phyloP scores from a whole-genome alignment of 2,113 vertebrate genomes.

The Apodemus speciosus region DNA sequence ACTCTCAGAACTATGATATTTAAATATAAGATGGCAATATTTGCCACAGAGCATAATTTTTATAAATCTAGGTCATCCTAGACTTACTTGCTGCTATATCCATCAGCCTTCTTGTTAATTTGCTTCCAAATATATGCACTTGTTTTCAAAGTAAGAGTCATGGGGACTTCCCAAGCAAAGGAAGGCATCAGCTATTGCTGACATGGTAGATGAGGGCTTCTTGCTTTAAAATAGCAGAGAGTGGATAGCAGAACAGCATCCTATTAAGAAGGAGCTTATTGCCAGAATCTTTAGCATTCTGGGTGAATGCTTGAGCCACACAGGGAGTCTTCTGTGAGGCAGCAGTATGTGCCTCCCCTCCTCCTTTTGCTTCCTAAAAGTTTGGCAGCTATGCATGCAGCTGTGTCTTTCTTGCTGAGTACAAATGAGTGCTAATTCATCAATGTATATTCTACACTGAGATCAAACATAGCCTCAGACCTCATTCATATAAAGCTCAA shows the following conservation, averaged over 20 bases:
- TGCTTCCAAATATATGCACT: constrained; percentile 28
- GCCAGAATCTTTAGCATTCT: not conserved
- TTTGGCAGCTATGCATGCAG: not conserved
- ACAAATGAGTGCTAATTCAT: not conserved
- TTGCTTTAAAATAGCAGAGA: constrained; percentile 16
- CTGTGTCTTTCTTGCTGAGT: not conserved
- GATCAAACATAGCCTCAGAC: not conserved
- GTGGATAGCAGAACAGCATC: not conserved
- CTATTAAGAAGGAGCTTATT: not conserved
- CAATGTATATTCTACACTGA: not conserved
- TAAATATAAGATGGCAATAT: not conserved
- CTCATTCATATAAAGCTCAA: not conserved
- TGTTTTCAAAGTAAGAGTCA: constrained; percentile 25
- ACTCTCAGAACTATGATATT: constrained; percentile 3
- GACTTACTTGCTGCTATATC: not conserved
- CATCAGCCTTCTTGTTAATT: not conserved
- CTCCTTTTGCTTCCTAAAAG: not conserved
- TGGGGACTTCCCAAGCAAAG: not conserved
- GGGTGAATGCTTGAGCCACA: not conserved
- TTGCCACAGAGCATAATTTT: constrained; percentile 29
- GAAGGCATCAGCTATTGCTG: not conserved
- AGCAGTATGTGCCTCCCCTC: not conserved
- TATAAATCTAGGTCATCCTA: constrained; percentile 5
- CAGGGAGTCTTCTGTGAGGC: not conserved
- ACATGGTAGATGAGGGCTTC: not conserved